These are phyloP conservation scores for Hypercompe scribonia DNA, from an alignment of 2,888 invertebrate species.

Conservation along the genomic window DNA sequence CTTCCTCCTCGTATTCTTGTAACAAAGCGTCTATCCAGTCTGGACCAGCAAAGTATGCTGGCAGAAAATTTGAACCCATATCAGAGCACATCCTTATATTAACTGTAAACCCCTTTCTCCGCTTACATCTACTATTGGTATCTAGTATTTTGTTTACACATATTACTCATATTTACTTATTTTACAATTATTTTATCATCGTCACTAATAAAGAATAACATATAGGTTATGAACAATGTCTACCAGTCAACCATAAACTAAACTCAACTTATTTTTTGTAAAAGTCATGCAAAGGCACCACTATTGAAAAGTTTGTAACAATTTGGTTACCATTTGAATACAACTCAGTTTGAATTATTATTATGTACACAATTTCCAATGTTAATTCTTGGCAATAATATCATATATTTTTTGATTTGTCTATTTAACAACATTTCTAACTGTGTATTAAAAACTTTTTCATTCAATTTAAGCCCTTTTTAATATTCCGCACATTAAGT, in stretches of 20 bases:
- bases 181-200: constrained; percentile 13
- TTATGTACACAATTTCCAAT: too few relatives aligned
- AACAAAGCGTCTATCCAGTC: constrained; percentile 52
- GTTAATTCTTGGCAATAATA: background rate
- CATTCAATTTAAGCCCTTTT: background rate
- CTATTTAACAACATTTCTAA: background rate
- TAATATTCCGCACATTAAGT: background rate
- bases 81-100: constrained; percentile 19
- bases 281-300: background rate
- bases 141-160: constrained; percentile 22
- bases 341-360: background rate
- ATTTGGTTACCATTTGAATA: background rate
- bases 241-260: constrained; percentile 6
- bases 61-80: constrained; percentile 27
- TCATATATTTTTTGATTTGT: background rate
- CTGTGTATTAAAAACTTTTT: background rate
- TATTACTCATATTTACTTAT: constrained; percentile 19
- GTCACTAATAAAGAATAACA: constrained; percentile 10
- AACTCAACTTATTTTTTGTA: background rate
- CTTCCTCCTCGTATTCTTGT: constrained; percentile 56
- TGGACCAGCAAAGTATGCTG: constrained; percentile 24
- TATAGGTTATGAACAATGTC: background rate
- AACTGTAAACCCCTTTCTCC: constrained; percentile 10
- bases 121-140: constrained; percentile 20
- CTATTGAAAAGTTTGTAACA: background rate